These are phyloP conservation scores for Calycopis cecrops DNA, from an alignment of 1,140 invertebrate genomes.

Conservation along the genomic window DNA sequence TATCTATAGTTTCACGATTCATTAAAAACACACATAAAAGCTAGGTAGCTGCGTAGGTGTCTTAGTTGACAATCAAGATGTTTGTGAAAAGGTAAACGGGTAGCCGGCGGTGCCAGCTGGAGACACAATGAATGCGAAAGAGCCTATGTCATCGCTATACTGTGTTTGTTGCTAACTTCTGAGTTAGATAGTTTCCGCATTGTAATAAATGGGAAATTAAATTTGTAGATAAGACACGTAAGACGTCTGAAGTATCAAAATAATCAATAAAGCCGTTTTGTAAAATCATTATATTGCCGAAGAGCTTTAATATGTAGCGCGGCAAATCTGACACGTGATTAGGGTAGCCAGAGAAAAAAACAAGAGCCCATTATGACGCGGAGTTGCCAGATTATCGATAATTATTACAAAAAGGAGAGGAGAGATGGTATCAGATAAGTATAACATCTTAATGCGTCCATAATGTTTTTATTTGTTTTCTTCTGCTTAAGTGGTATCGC, in stretches of 20 bases:
- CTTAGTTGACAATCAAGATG: too few relatives aligned
- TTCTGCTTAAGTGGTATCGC: slow-evolving; percentile 26
- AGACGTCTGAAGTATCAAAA: slow-evolving; percentile 10
- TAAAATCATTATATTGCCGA: slow-evolving; percentile 47
- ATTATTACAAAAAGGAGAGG: slow-evolving; percentile 66
- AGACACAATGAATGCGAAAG: too few relatives aligned
- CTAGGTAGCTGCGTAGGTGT: too few relatives aligned
- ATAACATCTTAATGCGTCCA: slow-evolving; percentile 68
- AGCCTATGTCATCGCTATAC: too few relatives aligned
- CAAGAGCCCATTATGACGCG: slow-evolving; percentile 58
- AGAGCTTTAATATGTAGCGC: slow-evolving; percentile 46
- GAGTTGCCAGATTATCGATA: slow-evolving; percentile 71
- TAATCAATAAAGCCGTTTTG: slow-evolving; percentile 26
- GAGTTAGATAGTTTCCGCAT: too few relatives aligned
- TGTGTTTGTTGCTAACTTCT: too few relatives aligned
- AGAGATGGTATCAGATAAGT: slow-evolving; percentile 57
- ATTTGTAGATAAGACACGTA: neutral
- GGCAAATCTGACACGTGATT: slow-evolving; percentile 71
- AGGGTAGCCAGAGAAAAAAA: slow-evolving; percentile 59
- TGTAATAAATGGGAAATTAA: slow-evolving; percentile 1
- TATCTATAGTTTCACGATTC: too few relatives aligned
- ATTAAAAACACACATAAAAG: too few relatives aligned
- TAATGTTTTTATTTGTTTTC: slow-evolving; percentile 68
- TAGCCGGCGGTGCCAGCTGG: too few relatives aligned
- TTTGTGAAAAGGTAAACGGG: too few relatives aligned